These are phyloP conservation scores for Coregonus ussuriensis DNA, from an alignment of 2,797 vertebrate genomes.

Conservation along the genomic window DNA sequence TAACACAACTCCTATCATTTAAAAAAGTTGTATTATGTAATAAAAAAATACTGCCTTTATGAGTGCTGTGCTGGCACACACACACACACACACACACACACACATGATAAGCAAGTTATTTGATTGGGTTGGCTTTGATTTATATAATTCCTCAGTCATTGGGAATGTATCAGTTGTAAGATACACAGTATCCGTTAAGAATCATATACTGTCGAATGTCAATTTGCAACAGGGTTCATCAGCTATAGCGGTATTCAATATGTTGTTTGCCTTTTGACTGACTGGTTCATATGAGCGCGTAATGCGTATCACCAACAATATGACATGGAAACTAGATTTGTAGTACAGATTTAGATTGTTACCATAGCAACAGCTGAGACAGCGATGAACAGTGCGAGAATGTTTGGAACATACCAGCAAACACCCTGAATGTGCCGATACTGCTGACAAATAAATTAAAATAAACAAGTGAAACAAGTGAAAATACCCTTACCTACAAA, in stretches of 20 bases:
- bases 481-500: background rate
- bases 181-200: too few relatives aligned
- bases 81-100: background rate
- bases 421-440: background rate
- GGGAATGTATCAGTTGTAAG: background rate
- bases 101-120: background rate
- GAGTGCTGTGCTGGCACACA: background rate
- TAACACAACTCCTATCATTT: background rate
- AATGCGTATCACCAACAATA: slow-evolving; percentile 31
- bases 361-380: slow-evolving; percentile 61
- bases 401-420: background rate
- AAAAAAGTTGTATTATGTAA: background rate
- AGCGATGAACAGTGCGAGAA: slow-evolving; percentile 19
- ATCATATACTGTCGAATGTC: background rate
- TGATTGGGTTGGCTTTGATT: background rate
- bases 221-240: slow-evolving; percentile 11
- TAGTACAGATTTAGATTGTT: slow-evolving; percentile 41
- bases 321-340: slow-evolving; percentile 20
- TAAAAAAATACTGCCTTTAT: background rate
- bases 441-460: background rate
- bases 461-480: background rate
- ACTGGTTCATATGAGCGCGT: slow-evolving; percentile 12
- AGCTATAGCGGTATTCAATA: slow-evolving; percentile 21
- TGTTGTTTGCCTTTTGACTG: slow-evolving; percentile 25
- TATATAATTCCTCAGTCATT: background rate